Base-by-base conservation (phyloP, 1,140 invertebrate genomes). In the Saxidomus purpurata region DNA sequence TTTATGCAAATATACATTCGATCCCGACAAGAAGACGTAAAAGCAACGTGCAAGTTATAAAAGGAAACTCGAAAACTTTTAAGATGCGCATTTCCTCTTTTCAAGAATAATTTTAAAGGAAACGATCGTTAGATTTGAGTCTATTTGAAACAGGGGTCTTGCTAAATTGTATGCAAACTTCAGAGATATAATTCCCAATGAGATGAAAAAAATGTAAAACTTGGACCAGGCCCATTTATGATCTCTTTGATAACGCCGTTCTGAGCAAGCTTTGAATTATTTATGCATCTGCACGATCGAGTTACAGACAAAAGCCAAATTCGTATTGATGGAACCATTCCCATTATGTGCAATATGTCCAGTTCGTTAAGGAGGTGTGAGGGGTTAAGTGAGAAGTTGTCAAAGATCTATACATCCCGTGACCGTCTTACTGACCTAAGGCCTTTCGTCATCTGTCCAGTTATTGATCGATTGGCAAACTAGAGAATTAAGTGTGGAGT, bases 321-420 rank as follows among this genome's bases (percentile, higher is more conserved):
- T 55, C 55, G 31, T 49, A 79, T 79, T 79, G 76, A 55, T 38
- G 76, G 34, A 79, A 19, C 76, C 25, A 79, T 79, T 79, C 0
- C 76, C 47, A 79, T 79, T 79, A 52, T 55, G 76, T 22, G 49
- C 76, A 79, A 79, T 79, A 79, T 79, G 80, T 40, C 80, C 83
- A 38, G 38, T 69, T 28, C 40, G 43, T 69, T 71, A 49, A 67
- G 25, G 38, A 49, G 83, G 83, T 28, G 47, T 13, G 2, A 31
- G 28, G 34, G 83, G 83, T 85, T 85, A 85, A 85, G 67, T 55
- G 83, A 49, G 47, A 76, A 22, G 40, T 36, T 76, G 83, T 85
- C 83, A 85, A n/a, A 31, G 25, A 49, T 71, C 47, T 43, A 38
- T 67, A 43, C n/a, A 52, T 28, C 69, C 25, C 28, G 4, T 69